Conservation (phyloP, 2,888 invertebrate genomes). For the Agonum fuliginosum region DNA sequence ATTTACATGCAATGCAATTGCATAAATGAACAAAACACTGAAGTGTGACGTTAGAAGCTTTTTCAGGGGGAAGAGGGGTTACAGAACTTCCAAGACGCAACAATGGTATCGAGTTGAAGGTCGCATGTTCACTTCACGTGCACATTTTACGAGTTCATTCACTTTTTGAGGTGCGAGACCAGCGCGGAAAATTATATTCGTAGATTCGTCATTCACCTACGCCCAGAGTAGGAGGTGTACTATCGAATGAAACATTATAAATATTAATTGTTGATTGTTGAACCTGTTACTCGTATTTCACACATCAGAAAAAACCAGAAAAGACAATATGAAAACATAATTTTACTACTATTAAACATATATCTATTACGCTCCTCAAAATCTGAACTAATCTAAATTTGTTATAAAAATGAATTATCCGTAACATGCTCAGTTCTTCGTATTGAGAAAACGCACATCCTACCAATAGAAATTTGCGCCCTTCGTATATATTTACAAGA, state of each 20-base stretch:
- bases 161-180: constrained; percentile 24
- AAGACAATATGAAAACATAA: too few relatives aligned
- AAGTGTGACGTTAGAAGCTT: background rate
- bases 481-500: too few relatives aligned
- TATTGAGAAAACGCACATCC: too few relatives aligned
- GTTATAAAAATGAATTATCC: too few relatives aligned
- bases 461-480: too few relatives aligned
- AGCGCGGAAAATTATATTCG: constrained; percentile 38
- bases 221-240: background rate
- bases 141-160: constrained; percentile 47
- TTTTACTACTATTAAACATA: too few relatives aligned
- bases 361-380: too few relatives aligned
- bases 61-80: background rate
- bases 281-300: too few relatives aligned
- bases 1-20: background rate
- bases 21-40: background rate
- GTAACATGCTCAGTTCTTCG: too few relatives aligned
- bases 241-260: background rate
- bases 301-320: too few relatives aligned
- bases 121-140: constrained; percentile 23
- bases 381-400: too few relatives aligned
- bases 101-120: constrained; percentile 38
- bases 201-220: constrained; percentile 34
- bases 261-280: too few relatives aligned
- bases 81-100: constrained; percentile 1